Evolutionary conservation across 2,113 vertebrate species (phyloP).

Genomic region (Trachemys scripta): DNA sequence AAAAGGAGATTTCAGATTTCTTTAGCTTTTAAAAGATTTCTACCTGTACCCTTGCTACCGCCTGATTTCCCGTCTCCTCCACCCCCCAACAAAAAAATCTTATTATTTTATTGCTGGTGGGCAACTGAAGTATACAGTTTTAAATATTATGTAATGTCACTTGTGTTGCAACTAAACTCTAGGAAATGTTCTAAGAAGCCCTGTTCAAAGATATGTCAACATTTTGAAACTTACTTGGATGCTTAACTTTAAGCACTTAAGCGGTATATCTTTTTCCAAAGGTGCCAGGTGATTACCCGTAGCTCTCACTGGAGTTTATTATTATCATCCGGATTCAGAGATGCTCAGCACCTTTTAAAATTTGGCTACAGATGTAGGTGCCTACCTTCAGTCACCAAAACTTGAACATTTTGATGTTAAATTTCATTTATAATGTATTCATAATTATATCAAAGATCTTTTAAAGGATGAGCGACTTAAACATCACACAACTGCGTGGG

Average conservation of each 20-base stretch:
- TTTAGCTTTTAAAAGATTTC: neutral
- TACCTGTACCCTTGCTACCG: neutral
- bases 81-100: neutral
- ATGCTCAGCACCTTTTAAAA: neutral
- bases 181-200: neutral
- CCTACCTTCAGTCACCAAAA: neutral
- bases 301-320: neutral
- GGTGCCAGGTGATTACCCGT: neutral
- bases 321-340: neutral
- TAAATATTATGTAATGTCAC: slow-evolving; percentile 37
- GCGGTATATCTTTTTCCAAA: neutral
- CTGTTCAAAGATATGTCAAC: neutral
- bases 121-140: slow-evolving; percentile 5
- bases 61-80: neutral
- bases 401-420: neutral
- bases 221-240: neutral
- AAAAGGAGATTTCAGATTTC: neutral
- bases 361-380: neutral
- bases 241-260: neutral
- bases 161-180: slow-evolving; percentile 24
- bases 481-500: neutral
- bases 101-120: slow-evolving; percentile 5
- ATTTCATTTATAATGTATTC: neutral
- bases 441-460: neutral
- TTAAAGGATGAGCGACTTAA: neutral